Evolutionary conservation across 2,113 vertebrate species (phyloP).

Genomic region (Seriola aureovittata): DNA sequence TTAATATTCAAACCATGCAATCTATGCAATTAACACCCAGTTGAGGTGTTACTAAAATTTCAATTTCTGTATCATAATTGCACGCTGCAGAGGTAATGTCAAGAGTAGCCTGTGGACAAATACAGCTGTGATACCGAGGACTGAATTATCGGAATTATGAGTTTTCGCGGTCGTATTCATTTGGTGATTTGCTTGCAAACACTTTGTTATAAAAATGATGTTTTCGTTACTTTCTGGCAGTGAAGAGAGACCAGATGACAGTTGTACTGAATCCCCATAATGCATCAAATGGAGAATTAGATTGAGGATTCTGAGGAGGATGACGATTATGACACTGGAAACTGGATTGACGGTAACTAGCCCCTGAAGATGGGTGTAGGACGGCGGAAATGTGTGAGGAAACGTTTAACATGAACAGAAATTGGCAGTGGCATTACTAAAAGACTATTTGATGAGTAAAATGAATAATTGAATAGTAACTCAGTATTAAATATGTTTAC

Average conservation of each 20-base stretch:
- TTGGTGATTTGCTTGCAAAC: constrained; percentile 9
- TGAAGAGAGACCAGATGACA: neutral
- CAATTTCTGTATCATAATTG: constrained; percentile 48
- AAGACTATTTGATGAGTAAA: neutral
- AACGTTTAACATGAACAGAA: neutral
- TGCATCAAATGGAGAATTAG: neutral
- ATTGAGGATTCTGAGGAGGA: neutral
- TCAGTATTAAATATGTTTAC: constrained; percentile 40
- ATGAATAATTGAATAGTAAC: constrained; percentile 8
- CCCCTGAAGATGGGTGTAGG: neutral
- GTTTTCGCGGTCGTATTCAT: neutral
- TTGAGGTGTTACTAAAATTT: constrained; percentile 35
- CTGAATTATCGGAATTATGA: constrained; percentile 12
- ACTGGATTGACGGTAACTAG: neutral
- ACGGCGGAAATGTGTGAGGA: neutral
- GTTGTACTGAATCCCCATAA: neutral
- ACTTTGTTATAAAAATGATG: neutral
- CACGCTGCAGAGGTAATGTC: constrained; percentile 48
- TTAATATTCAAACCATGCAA: constrained; percentile 25
- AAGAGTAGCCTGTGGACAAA: constrained; percentile 50
- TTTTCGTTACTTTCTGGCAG: neutral
- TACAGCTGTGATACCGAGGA: constrained; percentile 17
- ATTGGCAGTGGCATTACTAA: neutral
- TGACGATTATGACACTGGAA: neutral
- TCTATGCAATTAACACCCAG: constrained; percentile 19